A percentile compares a stretch with the other conserved stretches of the same genome.
phyloP scores from a whole-genome alignment of 1,140 invertebrate species.

The Drosophila mojavensis region DNA sequence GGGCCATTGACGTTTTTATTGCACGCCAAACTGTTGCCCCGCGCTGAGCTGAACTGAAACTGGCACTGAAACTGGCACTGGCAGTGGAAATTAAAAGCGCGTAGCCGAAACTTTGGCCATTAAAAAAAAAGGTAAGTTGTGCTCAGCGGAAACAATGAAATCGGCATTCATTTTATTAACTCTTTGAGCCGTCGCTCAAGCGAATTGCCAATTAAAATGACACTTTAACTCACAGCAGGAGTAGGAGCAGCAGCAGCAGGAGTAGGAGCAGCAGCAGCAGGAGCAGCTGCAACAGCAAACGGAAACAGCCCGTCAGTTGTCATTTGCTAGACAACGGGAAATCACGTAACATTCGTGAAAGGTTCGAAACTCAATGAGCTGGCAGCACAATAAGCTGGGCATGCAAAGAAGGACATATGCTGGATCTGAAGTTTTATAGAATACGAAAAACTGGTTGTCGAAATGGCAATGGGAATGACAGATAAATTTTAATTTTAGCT shows the following conservation, averaged over 20 bases:
- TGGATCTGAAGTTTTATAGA: slow-evolving; percentile 55
- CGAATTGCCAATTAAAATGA: slow-evolving; percentile 67
- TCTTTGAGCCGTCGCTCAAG: slow-evolving; percentile 45
- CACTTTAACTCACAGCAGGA: not conserved
- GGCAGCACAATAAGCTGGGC: not conserved
- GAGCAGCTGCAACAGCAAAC: slow-evolving; percentile 1
- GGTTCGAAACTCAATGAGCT: too few species aligned
- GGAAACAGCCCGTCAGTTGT: slow-evolving; percentile 27
- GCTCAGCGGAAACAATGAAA: slow-evolving; percentile 53
- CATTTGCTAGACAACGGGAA: slow-evolving; percentile 28
- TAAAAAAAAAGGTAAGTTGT: slow-evolving; percentile 42
- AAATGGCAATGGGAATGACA: slow-evolving; percentile 41
- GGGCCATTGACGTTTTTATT: slow-evolving; percentile 69
- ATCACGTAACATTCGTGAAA: slow-evolving; percentile 7
- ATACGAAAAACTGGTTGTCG: slow-evolving; percentile 5
- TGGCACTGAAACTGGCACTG: too few species aligned
- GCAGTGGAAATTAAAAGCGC: slow-evolving; percentile 62
- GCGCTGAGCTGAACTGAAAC: slow-evolving; percentile 4
- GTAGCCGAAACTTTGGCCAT: slow-evolving; percentile 55
- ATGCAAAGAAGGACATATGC: slow-evolving; percentile 38
- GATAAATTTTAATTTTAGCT: slow-evolving; percentile 78
- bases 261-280: not conserved
- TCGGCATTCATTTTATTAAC: slow-evolving; percentile 67
- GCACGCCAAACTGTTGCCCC: slow-evolving; percentile 65
- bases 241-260: not conserved